Percentiles rank a stretch among this genome's conserved stretches.
Evolutionary conservation across 2,888 invertebrate species (phyloP).

Genomic region (Monochamus alternatus): DNA sequence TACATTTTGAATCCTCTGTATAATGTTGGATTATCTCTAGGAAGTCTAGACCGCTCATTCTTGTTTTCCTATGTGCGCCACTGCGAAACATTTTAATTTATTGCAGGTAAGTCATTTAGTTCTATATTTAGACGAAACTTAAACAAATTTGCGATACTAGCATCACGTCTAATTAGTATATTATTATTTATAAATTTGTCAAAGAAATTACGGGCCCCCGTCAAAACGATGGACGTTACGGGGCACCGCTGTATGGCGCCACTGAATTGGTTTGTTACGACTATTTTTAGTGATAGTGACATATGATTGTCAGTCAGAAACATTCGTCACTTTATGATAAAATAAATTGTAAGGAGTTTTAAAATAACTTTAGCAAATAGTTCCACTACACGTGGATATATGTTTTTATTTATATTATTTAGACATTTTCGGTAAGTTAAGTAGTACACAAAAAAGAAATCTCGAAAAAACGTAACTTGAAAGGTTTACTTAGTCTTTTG

Average conservation of each 20-base stretch:
- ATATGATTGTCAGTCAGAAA: too few relatives aligned
- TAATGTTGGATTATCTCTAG: not conserved
- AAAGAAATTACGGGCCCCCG: slow-evolving; percentile 30
- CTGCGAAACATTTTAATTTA: slow-evolving; percentile 19
- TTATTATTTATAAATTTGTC: slow-evolving; percentile 28
- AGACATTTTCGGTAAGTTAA: too few relatives aligned
- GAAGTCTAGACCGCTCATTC: not conserved
- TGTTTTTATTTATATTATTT: too few relatives aligned
- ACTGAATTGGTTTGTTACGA: not conserved
- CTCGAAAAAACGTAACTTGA: too few relatives aligned
- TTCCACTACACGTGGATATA: too few relatives aligned
- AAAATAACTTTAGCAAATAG: too few relatives aligned
- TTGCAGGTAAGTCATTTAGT: slow-evolving; percentile 38
- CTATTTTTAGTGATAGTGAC: too few relatives aligned
- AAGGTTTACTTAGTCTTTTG: too few relatives aligned
- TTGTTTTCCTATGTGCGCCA: not conserved
- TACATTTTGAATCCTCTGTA: not conserved
- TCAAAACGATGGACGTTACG: slow-evolving; percentile 1
- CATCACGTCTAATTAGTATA: slow-evolving; percentile 26
- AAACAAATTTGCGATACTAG: slow-evolving; percentile 26
- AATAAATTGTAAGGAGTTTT: too few relatives aligned
- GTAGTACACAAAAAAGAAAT: too few relatives aligned
- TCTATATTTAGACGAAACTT: slow-evolving; percentile 34
- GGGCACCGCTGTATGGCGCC: not conserved
- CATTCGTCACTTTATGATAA: too few relatives aligned